Conservation (phyloP, 2,888 invertebrate species). For the Caenorhabditis angaria region DNA sequence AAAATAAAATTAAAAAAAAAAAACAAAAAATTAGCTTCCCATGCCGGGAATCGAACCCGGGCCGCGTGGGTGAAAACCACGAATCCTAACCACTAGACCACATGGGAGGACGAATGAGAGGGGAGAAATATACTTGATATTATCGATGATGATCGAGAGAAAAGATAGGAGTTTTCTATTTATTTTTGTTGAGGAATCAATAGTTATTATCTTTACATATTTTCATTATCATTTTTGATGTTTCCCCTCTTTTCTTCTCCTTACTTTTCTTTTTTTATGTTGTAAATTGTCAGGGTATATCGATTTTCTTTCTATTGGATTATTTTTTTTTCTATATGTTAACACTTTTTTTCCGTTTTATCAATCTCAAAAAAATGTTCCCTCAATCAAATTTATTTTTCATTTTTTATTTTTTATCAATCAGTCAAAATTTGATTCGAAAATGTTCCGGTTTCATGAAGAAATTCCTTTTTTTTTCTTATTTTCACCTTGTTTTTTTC, state of each 20-base stretch:
- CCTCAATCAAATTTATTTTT: no score
- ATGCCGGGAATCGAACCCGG: slow-evolving; percentile 69
- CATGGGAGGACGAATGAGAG: slow-evolving; percentile 36
- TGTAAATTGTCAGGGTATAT: not conserved
- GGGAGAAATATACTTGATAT: not conserved
- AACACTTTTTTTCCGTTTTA: not conserved
- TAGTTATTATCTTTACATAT: not conserved
- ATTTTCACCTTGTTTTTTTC: not conserved
- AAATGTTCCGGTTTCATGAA: no score
- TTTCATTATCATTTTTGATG: slow-evolving; percentile 4
- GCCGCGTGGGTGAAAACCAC: slow-evolving; percentile 69
- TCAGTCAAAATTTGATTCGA: no score
- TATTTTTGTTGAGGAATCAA: not conserved
- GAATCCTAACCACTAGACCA: slow-evolving; percentile 68
- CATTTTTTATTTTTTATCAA: no score
- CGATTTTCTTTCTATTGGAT: not conserved
- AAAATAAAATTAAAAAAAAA: not conserved
- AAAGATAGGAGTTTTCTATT: not conserved
- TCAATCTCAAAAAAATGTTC: no score
- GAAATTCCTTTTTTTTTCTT: slow-evolving; percentile 7
- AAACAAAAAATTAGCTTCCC: slow-evolving; percentile 45
- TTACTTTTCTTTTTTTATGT: not conserved
- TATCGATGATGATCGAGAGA: not conserved
- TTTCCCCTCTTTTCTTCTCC: not conserved
- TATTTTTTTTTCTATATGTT: not conserved